Percentiles rank a stretch among this genome's conserved stretches.
Conservation (phyloP, 2,888 invertebrate species). For the Rhopalosiphum nymphaeae region DNA sequence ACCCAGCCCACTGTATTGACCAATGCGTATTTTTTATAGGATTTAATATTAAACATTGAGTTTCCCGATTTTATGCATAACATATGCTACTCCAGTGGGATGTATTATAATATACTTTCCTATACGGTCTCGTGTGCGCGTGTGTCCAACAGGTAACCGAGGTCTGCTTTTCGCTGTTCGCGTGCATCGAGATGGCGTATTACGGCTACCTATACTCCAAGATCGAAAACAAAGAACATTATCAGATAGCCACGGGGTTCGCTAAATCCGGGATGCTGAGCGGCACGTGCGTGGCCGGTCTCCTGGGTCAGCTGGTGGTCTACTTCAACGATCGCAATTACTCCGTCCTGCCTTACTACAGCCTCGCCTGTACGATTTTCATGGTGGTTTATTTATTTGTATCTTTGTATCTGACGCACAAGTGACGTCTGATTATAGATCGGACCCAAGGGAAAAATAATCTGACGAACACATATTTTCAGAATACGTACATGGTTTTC, state of each 20-base stretch:
- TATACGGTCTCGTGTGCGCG: background rate
- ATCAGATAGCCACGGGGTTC: slow-evolving; percentile 50
- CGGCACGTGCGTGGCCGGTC: slow-evolving; percentile 9
- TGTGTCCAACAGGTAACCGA: slow-evolving; percentile 13
- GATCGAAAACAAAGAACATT: slow-evolving; percentile 38
- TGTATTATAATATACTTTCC: no score
- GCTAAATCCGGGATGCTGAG: slow-evolving; percentile 27
- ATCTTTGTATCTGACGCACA: background rate
- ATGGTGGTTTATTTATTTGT: background rate
- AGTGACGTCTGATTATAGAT: background rate
- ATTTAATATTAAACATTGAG: no score
- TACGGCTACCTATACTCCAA: slow-evolving; percentile 42
- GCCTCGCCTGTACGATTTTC: background rate
- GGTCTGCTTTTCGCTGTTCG: background rate
- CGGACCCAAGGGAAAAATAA: background rate
- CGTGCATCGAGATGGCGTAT: background rate
- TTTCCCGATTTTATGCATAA: background rate
- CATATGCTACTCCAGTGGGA: background rate
- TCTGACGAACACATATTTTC: background rate
- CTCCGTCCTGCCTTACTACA: slow-evolving; percentile 32
- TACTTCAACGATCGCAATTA: slow-evolving; percentile 1
- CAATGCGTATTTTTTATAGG: background rate
- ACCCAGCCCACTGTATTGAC: background rate
- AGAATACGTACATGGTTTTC: background rate
- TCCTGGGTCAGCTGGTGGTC: slow-evolving; percentile 22